Evolutionary conservation across 1,140 invertebrate species (phyloP), one percentile per base, ranked within the genome.

Genomic region (Procambarus clarkii): DNA sequence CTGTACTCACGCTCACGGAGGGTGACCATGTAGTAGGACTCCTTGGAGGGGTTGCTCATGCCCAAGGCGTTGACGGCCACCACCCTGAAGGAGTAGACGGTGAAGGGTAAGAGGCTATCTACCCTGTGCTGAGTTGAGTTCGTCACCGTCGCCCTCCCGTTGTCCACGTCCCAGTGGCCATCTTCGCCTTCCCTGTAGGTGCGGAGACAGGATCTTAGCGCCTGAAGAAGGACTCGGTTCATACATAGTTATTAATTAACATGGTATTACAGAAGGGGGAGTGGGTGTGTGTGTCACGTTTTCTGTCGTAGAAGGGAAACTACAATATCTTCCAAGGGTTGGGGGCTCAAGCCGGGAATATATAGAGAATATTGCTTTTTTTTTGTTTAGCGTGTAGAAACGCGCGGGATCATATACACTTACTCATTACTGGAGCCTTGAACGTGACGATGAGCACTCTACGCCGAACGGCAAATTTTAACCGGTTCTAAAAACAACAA

Each of bases 1-100:
- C n/a, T n/a, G 50, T 54, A 54, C 50, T 54, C 50, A 54, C 50
- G 13, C 97, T 97, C 93, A 4, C 97, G 95, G 64, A 97, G 95
- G 60, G 97, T 97, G 92, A 97, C 95, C 95, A 97, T 97, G 96
- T 97, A 94, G 97, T 97, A 80, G 96, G 97, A 93, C 96, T 96
- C 94, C 96, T 97, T 76, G 96, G 96, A 34, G 34, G 34, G 34
- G 34, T 34, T 94, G 94, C 94, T 96, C 97, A 77, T 94, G 86
- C 97, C 97, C 94, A 97, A 95, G 82, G 95, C 96, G 94, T 97
- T 97, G 71, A 21, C 96, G 60, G 96, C 97, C 79, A 96, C 94
- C 88, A 97, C 95, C 85, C 96, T 95, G 95, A 97, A 94, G 96
- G 97, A 64, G 60, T 21, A 94, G 97, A 78, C 97, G 96, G 54